These are phyloP conservation scores for Acrobeloides nanus DNA, from an alignment of 2,888 invertebrate genomes.

Conservation along the genomic window DNA sequence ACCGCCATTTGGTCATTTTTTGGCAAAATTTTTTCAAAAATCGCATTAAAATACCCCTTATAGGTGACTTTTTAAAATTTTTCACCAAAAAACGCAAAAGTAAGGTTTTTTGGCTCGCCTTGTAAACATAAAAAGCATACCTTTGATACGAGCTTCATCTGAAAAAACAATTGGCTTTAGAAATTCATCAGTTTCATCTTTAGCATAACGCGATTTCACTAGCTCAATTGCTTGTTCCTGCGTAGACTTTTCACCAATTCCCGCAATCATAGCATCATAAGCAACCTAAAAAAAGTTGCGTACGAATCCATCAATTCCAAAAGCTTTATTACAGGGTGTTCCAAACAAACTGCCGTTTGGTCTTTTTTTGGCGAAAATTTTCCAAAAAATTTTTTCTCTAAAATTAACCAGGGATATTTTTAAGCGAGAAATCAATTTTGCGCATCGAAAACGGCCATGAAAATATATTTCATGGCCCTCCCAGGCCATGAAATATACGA, in stretches of 20 bases:
- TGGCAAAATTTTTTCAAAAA: too few species aligned
- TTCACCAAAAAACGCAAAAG: slow-evolving; percentile 5
- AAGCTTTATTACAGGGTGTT: too few species aligned
- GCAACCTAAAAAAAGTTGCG: slow-evolving; percentile 44
- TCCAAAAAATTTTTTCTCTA: too few species aligned
- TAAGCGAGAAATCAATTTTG: too few species aligned
- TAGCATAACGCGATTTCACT: slow-evolving; percentile 52
- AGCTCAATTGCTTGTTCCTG: slow-evolving; percentile 42
- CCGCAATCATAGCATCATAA: slow-evolving; percentile 56
- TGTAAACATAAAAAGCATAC: slow-evolving; percentile 9
- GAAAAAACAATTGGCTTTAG: slow-evolving; percentile 55
- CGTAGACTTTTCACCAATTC: slow-evolving; percentile 52
- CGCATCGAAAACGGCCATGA: not conserved
- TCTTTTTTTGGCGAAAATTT: too few species aligned
- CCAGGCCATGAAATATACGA: too few species aligned
- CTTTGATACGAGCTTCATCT: slow-evolving; percentile 49
- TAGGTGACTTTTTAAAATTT: too few species aligned
- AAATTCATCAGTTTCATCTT: slow-evolving; percentile 56
- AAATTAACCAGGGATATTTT: too few species aligned
- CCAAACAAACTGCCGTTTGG: too few species aligned
- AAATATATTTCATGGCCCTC: not conserved
- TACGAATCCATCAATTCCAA: slow-evolving; percentile 7
- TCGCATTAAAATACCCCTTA: too few species aligned
- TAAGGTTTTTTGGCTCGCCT: too few species aligned
- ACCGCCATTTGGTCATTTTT: too few species aligned